Base-by-base conservation (phyloP, 2,797 vertebrate genomes). In the Crenuchus spilurus region DNA sequence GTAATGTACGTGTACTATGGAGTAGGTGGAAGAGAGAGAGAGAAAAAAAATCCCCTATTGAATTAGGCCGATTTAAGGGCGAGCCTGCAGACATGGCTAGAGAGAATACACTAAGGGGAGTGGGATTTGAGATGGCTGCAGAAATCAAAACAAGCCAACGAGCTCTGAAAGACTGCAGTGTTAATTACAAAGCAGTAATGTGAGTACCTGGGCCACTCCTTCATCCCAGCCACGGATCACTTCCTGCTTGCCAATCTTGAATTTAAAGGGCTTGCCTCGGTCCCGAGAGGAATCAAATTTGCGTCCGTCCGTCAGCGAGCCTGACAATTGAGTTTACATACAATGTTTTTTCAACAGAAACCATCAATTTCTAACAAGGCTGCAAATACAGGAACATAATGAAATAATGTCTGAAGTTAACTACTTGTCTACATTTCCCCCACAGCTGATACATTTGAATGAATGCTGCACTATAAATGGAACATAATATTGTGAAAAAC, bases 201-300 rank as follows among this genome's bases (percentile, higher is more conserved):
- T 33, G 22, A 14, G 24, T 84, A 96, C 94, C 95, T 94, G 94
- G 75, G 91, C 91, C 0, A 96, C 93, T 30, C 94, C 95, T 89
- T 95, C 94, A 77, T 96, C 95, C 95, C 95, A 96, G 85, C 94
- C 95, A 6, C 93, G 93, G 86, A 96, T 96, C 83, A 96, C 95
- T 83, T 95, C 94, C 84, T 94, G 92, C 84, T 92, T 92, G 80
- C 95, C 94, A 57, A 95, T 92, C 86, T 91, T 90, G 69, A 96
- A 95, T 79, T 92, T 94, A 89, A 96, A 96, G 3, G 95, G 94
- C 85, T 94, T 95, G 84, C 93, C 92, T 86, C 94, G 90, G 86
- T 95, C 94, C 24, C 94, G 92, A 24, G 94, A 95, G 24, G 95
- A 95, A 84, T 96, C 94, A 14, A 96, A 96, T 84, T 93, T 95